Conservation (phyloP, 2,797 vertebrate genomes). For the Dendrocincla tyrannina region DNA sequence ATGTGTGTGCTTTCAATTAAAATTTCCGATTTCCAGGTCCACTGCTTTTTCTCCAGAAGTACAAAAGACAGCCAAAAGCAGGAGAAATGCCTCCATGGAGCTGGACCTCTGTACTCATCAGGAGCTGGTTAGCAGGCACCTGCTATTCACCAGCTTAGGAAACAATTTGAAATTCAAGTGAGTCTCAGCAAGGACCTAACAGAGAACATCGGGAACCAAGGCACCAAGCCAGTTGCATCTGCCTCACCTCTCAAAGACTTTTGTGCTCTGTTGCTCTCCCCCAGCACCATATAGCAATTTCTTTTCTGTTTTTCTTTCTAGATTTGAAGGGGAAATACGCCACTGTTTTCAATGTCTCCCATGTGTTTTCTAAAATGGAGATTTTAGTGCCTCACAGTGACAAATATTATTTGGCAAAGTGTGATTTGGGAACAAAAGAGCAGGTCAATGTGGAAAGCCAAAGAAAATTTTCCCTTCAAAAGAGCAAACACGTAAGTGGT, state of each 20-base stretch:
- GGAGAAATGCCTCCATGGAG: background rate
- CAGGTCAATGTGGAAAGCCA: background rate
- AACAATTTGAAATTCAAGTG: conserved; percentile 37
- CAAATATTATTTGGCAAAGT: background rate
- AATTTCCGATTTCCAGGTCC: background rate
- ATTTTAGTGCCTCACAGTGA: background rate
- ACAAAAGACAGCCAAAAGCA: background rate
- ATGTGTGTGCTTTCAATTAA: background rate
- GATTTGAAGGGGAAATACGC: background rate
- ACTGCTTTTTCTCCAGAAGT: background rate
- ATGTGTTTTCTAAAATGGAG: background rate
- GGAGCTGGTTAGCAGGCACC: background rate
- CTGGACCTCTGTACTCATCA: background rate
- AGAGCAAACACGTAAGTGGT: background rate
- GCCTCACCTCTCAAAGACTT: background rate
- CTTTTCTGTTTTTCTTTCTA: background rate
- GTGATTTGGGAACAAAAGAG: background rate
- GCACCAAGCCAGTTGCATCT: background rate
- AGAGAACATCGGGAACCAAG: background rate
- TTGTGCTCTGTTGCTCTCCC: background rate
- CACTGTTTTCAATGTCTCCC: background rate
- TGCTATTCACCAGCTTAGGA: background rate
- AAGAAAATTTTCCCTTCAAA: background rate
- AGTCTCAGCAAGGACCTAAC: background rate
- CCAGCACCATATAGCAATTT: background rate